Evolutionary conservation across 2,113 vertebrate species (phyloP).

Genomic region (Bambusicola thoracicus): DNA sequence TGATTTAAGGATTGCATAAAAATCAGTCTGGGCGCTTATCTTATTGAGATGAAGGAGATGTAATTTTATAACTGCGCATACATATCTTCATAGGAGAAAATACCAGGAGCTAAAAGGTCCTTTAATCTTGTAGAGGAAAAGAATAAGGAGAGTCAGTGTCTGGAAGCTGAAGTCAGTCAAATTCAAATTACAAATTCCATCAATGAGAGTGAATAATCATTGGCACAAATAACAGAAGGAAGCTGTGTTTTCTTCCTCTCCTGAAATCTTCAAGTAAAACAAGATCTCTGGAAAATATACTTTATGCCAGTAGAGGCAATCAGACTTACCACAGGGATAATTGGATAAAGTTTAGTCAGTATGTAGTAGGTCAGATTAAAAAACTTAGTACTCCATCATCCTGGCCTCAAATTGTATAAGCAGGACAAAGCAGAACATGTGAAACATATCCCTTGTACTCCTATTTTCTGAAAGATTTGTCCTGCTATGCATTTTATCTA

Average conservation of each 20-base stretch:
- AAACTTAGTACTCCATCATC: neutral
- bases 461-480: neutral
- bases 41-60: neutral
- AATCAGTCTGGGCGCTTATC: fast-evolving
- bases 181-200: neutral
- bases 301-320: neutral
- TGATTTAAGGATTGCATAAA: neutral
- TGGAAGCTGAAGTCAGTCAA: neutral
- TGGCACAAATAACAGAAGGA: neutral
- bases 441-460: neutral
- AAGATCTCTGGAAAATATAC: neutral
- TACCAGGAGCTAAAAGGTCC: neutral
- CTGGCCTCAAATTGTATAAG: neutral
- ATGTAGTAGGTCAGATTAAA: neutral
- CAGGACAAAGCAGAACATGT: neutral
- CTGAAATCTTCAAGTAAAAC: neutral
- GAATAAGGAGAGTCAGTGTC: fast-evolving
- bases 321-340: neutral
- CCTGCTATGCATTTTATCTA: neutral
- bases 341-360: neutral
- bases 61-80: neutral
- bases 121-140: neutral
- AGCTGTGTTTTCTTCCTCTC: neutral
- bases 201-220: neutral
- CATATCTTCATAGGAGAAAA: neutral